Evolutionary conservation across 2,797 vertebrate genomes (phyloP).

Genomic region (Schizopygopsis malacanthus): DNA sequence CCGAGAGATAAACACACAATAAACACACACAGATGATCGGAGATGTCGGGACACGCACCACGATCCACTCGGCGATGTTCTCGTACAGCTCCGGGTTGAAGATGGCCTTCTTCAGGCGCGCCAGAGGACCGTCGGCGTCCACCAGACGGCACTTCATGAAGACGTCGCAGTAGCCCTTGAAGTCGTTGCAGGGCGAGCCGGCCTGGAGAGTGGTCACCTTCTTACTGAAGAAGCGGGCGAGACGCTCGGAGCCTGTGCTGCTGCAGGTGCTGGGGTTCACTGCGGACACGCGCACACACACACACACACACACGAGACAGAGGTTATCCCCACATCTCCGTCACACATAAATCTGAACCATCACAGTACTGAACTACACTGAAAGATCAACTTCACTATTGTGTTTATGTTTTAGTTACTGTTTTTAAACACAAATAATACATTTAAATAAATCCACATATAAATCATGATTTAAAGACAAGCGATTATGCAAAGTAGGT

Average conservation of each 20-base stretch:
- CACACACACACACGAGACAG: not conserved
- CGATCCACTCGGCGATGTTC: constrained; percentile 99
- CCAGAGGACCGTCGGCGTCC: constrained; percentile 95
- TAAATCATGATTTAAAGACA: not conserved
- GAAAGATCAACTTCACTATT: not conserved
- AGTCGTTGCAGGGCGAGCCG: constrained; percentile 97
- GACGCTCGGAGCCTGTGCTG: constrained; percentile 90
- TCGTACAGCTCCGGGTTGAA: constrained; percentile 98
- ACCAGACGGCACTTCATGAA: constrained; percentile 98
- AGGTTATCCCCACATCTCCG: too few species aligned
- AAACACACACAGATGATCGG: not conserved
- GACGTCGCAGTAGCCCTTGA: constrained; percentile 98
- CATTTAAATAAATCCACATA: not conserved
- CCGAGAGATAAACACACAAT: too few species aligned
- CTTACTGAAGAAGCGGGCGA: constrained; percentile 84
- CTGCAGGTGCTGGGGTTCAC: constrained; percentile 92
- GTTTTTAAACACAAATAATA: not conserved
- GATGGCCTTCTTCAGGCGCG: constrained; percentile 97
- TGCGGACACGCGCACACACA: constrained; percentile 62
- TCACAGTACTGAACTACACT: not conserved
- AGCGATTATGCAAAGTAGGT: not conserved
- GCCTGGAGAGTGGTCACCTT: constrained; percentile 95
- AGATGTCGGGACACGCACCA: constrained; percentile 80
- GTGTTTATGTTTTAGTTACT: not conserved
- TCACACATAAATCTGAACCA: not conserved